Base-by-base conservation (phyloP, 1,140 invertebrate species). In the Brachionus calyciflorus region DNA sequence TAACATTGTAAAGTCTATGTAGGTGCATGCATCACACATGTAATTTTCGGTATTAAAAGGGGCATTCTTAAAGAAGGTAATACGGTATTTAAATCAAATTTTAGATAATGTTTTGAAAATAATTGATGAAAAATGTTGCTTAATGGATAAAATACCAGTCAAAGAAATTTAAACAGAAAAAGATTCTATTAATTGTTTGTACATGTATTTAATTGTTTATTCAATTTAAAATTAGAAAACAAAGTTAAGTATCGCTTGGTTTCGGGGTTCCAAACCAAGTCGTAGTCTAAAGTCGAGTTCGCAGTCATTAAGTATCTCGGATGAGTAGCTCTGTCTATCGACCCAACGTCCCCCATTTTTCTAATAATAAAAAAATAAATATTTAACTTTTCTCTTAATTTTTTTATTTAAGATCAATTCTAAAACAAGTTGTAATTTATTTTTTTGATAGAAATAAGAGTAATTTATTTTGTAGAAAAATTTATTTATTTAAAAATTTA, bases 101-200 rank as follows among this genome's bases (percentile, higher is more conserved):
- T 30, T 70, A 24, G 68, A 70, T 30, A 48, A 70, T 51, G 30
- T 70, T 9, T 14, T 70, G 3, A 33, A 48, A 70, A n/a, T 70
- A 28, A 70, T 70, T 21, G 68, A 70, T 9, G 68, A 70, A 51
- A 70, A 70, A 9, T 70, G 44, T 21, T 70, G 68, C 40, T 10
- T 51, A 24, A 30, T 51, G 28, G 48, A 70, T 41, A 14, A 48
- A 70, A 70, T 70, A 48, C 41, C 68, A 3, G 68, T 46, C 5
- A 48, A 49, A 33, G 48, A 70, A 9, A 70, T 70, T 19, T 70
- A 49, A 10, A n/a, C 26, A 44, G 68, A 70, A 19, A 37, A 46
- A 17, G 48, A 51, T n/a, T 51, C 68, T 17, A 46, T 70, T n/a
- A 46, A 70, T 37, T 26, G n/a, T n/a, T n/a, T n/a, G n/a, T n/a